A percentile compares a stretch with the other conserved stretches of the same genome.
These are phyloP conservation scores for Patella pellucida DNA, from an alignment of 2,888 invertebrate genomes.

Conservation along the genomic window DNA sequence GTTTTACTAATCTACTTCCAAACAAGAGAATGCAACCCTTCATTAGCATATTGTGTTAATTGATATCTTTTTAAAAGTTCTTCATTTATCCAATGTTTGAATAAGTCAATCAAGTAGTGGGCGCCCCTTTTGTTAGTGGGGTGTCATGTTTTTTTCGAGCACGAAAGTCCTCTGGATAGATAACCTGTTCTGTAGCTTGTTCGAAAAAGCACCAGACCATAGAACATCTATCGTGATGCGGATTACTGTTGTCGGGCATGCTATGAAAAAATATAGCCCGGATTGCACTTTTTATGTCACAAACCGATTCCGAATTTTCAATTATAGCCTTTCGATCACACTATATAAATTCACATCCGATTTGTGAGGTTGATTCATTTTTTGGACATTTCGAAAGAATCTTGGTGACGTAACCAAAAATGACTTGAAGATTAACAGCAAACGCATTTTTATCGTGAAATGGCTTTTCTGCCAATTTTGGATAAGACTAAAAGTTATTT, in stretches of 20 bases:
- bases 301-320: background rate
- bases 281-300: slow-evolving; percentile 21
- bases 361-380: too few relatives aligned
- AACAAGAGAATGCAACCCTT: slow-evolving; percentile 19
- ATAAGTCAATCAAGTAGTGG: slow-evolving; percentile 3
- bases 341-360: too few relatives aligned
- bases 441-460: too few relatives aligned
- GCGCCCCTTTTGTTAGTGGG: background rate
- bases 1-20: slow-evolving; percentile 22
- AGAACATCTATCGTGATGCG: slow-evolving; percentile 20
- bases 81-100: slow-evolving; percentile 10
- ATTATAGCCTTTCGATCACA: too few relatives aligned
- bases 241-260: slow-evolving; percentile 14
- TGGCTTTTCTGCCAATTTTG: background rate
- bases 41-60: slow-evolving; percentile 22
- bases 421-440: too few relatives aligned
- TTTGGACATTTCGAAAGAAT: too few relatives aligned
- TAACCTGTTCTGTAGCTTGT: background rate
- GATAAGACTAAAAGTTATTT: background rate
- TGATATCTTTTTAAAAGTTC: slow-evolving; percentile 16
- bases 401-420: too few relatives aligned
- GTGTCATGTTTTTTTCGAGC: background rate
- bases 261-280: slow-evolving; percentile 26
- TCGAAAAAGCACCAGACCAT: slow-evolving; percentile 24
- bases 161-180: background rate